Conservation (phyloP, 2,888 invertebrate species). For the Plagiodera versicolora region DNA sequence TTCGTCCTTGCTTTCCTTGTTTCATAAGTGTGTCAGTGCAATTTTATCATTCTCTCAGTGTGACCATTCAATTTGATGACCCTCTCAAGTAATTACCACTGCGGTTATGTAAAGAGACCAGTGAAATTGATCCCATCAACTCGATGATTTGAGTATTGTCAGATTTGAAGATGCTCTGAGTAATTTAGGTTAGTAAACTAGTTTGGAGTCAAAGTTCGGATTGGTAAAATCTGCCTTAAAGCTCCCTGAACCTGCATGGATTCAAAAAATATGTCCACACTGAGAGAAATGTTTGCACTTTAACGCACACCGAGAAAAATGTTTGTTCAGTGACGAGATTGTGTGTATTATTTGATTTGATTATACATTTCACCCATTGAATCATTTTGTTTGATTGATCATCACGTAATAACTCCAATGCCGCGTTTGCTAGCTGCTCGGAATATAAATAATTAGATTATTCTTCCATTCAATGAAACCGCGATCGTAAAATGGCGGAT, state of each 20-base stretch:
- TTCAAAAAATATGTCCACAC: too few relatives aligned
- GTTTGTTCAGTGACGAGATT: too few relatives aligned
- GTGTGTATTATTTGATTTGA: too few relatives aligned
- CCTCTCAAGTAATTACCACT: neutral
- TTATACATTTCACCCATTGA: too few relatives aligned
- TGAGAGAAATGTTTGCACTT: too few relatives aligned
- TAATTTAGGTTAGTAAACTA: too few relatives aligned
- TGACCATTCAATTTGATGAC: neutral
- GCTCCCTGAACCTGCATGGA: too few relatives aligned
- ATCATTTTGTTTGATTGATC: too few relatives aligned
- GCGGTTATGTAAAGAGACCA: neutral
- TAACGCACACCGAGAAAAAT: too few relatives aligned
- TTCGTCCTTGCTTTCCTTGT: neutral
- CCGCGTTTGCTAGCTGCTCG: neutral
- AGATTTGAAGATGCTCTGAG: neutral
- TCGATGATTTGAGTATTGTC: neutral
- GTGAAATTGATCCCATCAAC: neutral
- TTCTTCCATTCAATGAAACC: neutral
- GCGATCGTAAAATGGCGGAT: neutral
- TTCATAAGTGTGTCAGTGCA: neutral
- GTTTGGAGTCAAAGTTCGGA: too few relatives aligned
- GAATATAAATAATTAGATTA: neutral
- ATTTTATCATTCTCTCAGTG: conserved; percentile 2
- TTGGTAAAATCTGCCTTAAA: too few relatives aligned
- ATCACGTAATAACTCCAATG: too few relatives aligned